Base-by-base conservation (phyloP, 2,888 invertebrate species). In the Ophioninae sp. region DNA sequence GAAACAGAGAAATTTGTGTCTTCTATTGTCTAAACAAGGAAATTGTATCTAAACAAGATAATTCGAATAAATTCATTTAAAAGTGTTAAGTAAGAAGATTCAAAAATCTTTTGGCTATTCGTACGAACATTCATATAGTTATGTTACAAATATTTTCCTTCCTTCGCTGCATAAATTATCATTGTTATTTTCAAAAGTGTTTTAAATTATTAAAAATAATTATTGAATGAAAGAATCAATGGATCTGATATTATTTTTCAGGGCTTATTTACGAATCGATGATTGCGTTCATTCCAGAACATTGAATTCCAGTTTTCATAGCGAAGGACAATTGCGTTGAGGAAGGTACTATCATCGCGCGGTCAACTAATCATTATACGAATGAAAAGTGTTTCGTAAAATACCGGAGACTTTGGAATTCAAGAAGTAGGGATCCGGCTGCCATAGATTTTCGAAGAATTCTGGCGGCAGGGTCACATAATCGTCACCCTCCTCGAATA, bases 401-500 rank as follows among this genome's bases (percentile, higher is more conserved):
- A 92, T 93, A 97, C 97, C 97, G 91, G 97, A 96, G 72, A 97
- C 96, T 94, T 97, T 97, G 2, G 97, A 96, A 93, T 97, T 97
- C 59, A 97, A 93, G 92, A 97, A 97, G 92, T 97, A 97, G 39
- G 97, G 96, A 93, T 97, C 97, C 0, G 97, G 97, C 90, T 97
- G 97, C 97, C 97, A 97, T n/a, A 97, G 94, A 91, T 96, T 96
- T 89, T 97, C 96, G 88, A 97, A 96, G 93, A 96, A 96, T 92
- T 96, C 96, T 57, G 96, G 95, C 13, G 97, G 97, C 59, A 97
- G 92, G 0, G 96, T 96, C 41, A 97, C 96, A 88, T 96, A 96
- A 90, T 97, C 97, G 86, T 97, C 96, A 0, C 96, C 96, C 87
- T 96, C 96, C 90, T 96, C 96, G 88, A 97, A 97, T 85, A 97